Base-by-base conservation (phyloP, 2,888 invertebrate species). In the Nineta flava region DNA sequence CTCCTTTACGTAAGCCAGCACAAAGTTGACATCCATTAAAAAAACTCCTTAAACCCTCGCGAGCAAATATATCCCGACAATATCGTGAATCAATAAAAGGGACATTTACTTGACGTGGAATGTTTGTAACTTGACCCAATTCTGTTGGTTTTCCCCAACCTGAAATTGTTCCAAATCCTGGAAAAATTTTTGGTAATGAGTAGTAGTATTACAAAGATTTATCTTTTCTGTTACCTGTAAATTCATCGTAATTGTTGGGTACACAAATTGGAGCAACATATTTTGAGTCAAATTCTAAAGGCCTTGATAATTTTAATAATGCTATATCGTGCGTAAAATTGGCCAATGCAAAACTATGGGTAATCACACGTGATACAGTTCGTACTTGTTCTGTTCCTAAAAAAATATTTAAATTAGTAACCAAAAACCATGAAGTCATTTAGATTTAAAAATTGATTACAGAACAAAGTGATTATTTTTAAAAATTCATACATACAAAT, bases 211-310 rank as follows among this genome's bases (percentile, higher is more conserved):
- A 9, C n/a, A 16, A 13, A 34, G 31, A 35, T 10, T 43, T 16
- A 48, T 19, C 15, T 35, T 44, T 31, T 34, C 7, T 26, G 47
- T 45, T 52, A 59, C 58, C 56, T 21, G 51, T 45, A 40, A 55
- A 58, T 35, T 50, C 48, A 2, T 48, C 42, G 10, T 44, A 45
- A 1, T 54, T 50, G 15, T 53, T 55, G 2, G 67, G 66, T 2
- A 67, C 57, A 50, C 67, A 67, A 17, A 65, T 61, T 1, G 67
- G 66, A n/a, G 62, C 59, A 47, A 65, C 59, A 41, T 58, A 55
- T 41, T 55, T 55, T 12, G 58, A 55, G 53, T 58, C 56, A 9
- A 61, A 50, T 16, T 49, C 53, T n/a, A 62, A 51, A 1, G 57
- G 53, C 1, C 48, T 52, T 7, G 51, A 48, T 44, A 62, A 49